phyloP scores from a whole-genome alignment of 2,888 invertebrate species.

The Nemurella pictetii region DNA sequence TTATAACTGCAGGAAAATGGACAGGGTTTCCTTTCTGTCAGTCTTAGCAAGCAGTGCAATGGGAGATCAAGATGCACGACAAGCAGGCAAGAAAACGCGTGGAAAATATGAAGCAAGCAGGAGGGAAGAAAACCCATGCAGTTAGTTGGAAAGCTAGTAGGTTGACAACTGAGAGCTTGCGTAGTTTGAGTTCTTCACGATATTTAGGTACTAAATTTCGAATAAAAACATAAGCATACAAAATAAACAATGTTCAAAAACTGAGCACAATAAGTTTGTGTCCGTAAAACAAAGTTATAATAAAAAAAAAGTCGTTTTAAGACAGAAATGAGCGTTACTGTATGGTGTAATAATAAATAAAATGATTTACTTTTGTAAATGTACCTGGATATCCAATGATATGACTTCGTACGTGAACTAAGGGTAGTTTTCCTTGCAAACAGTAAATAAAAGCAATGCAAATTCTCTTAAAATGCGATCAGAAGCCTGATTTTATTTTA shows the following conservation, averaged over 20 bases:
- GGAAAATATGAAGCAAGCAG: background rate
- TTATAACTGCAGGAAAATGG: too few relatives aligned
- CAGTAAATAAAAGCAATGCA: background rate
- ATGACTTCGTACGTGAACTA: too few relatives aligned
- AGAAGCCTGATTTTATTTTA: slow-evolving; percentile 8
- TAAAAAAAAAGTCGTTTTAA: background rate
- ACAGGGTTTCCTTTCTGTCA: too few relatives aligned
- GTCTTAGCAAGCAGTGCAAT: too few relatives aligned
- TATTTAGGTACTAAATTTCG: background rate
- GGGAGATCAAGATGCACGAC: background rate
- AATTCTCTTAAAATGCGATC: slow-evolving; percentile 4
- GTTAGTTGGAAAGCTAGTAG: background rate
- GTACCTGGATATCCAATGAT: background rate
- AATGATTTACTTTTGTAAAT: too few relatives aligned
- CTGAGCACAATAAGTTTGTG: slow-evolving; percentile 1
- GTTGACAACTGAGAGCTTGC: background rate
- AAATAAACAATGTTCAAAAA: too few relatives aligned
- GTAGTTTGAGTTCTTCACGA: background rate
- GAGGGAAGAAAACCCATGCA: background rate
- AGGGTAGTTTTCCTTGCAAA: too few relatives aligned
- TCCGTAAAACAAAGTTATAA: background rate
- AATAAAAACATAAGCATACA: background rate
- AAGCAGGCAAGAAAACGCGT: background rate
- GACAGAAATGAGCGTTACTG: background rate
- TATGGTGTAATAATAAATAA: too few relatives aligned